These are phyloP conservation scores for Platyura marginata DNA, from an alignment of 1,140 invertebrate genomes.

Conservation along the genomic window DNA sequence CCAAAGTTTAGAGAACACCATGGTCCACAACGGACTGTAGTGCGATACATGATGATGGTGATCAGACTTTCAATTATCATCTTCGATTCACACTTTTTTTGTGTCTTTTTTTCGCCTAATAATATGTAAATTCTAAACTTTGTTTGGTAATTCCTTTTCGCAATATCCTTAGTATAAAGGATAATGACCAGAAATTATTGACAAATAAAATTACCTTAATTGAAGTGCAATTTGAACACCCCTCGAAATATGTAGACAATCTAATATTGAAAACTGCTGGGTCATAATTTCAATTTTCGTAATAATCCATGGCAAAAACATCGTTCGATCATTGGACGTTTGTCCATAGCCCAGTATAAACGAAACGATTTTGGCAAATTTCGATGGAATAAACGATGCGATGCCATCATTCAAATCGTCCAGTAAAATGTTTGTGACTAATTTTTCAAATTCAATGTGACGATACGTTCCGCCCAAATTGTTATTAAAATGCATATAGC, in stretches of 20 bases:
- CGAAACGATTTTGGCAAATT: constrained; percentile 21
- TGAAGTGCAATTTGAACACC: constrained; percentile 19
- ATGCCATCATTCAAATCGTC: constrained; percentile 19
- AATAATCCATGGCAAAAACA: constrained; percentile 17
- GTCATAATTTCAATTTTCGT: constrained; percentile 17
- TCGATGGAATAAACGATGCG: constrained; percentile 17
- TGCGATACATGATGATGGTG: too few relatives aligned
- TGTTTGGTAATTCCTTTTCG: too few relatives aligned
- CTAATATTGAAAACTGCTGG: constrained; percentile 16
- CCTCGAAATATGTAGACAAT: constrained; percentile 22
- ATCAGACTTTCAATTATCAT: too few relatives aligned
- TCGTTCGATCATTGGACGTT: constrained; percentile 13
- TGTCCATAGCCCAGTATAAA: constrained; percentile 29
- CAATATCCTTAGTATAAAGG: too few relatives aligned
- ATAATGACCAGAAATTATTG: too few relatives aligned
- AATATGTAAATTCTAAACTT: too few relatives aligned
- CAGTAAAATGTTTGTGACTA: constrained; percentile 20
- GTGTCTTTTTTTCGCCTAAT: too few relatives aligned
- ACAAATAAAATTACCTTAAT: constrained; percentile 11
- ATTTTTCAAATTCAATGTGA: constrained; percentile 24
- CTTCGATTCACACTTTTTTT: too few relatives aligned
- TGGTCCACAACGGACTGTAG: too few relatives aligned
- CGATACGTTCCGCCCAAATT: constrained; percentile 28
- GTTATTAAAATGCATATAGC: constrained; percentile 32
- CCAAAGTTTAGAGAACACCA: too few relatives aligned